Conservation (phyloP, 1,140 invertebrate species). For the Acromyrmex echinatior region DNA sequence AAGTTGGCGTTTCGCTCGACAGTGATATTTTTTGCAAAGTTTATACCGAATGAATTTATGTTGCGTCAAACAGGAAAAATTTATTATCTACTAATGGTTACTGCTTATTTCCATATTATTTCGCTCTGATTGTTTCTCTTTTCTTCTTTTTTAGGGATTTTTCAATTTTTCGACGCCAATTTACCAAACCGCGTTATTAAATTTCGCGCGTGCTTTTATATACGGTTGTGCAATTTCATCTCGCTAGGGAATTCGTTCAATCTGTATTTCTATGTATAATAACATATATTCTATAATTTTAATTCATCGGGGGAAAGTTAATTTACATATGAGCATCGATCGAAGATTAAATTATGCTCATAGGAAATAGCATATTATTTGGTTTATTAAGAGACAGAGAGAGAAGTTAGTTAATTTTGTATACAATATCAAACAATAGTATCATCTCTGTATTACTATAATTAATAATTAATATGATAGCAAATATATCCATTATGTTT, state of each 20-base stretch:
- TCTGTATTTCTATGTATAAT: neutral
- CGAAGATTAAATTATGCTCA: neutral
- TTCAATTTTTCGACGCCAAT: neutral
- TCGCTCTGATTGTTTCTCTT: neutral
- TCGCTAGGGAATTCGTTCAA: neutral
- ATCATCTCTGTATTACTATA: neutral
- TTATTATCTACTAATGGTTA: conserved; percentile 4
- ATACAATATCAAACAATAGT: no score
- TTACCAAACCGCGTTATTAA: conserved; percentile 21
- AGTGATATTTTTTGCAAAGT: neutral
- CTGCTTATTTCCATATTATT: conserved; percentile 27
- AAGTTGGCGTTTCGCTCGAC: neutral
- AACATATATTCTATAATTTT: conserved; percentile 4
- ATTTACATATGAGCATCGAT: conserved; percentile 17
- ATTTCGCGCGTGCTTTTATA: neutral
- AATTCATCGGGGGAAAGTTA: neutral
- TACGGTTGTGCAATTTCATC: neutral
- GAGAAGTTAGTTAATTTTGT: no score
- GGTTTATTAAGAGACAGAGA: neutral
- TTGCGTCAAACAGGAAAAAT: conserved; percentile 3
- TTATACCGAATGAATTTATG: conserved; percentile 31
- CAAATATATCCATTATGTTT: neutral
- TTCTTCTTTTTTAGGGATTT: neutral
- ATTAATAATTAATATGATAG: conserved; percentile 26
- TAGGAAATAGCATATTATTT: neutral